These are phyloP conservation scores for Napeogenes inachia DNA, from an alignment of 2,888 invertebrate genomes.

Conservation along the genomic window DNA sequence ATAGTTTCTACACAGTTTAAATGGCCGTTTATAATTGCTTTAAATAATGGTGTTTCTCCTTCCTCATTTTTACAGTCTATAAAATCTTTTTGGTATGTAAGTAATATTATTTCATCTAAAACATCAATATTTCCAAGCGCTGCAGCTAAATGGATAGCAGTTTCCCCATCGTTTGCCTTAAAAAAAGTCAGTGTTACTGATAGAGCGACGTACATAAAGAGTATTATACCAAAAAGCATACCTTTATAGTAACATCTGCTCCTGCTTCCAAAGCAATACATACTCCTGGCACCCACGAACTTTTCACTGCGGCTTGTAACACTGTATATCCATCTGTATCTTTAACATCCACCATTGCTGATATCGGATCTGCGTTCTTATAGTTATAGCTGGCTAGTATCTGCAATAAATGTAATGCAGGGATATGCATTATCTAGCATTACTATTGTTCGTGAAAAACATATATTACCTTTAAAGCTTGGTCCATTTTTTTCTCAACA, in stretches of 20 bases:
- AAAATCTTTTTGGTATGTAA: constrained; percentile 66
- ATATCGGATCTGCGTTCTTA: constrained; percentile 54
- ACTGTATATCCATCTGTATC: constrained; percentile 73
- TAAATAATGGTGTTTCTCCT: constrained; percentile 71
- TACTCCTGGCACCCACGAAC: constrained; percentile 73
- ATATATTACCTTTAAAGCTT: constrained; percentile 56
- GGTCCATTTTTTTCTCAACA: constrained; percentile 60
- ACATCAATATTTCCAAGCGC: constrained; percentile 67
- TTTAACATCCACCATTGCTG: constrained; percentile 64
- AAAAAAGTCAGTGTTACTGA: constrained; percentile 22
- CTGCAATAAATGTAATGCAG: constrained; percentile 35
- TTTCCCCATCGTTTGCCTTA: constrained; percentile 70
- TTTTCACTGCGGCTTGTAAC: constrained; percentile 69
- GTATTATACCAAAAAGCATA: constrained; percentile 28
- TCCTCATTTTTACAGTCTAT: constrained; percentile 66
- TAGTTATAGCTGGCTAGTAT: constrained; percentile 58
- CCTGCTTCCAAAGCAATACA: constrained; percentile 72
- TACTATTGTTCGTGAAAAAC: not conserved
- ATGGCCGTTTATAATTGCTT: constrained; percentile 63
- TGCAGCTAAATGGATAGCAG: constrained; percentile 76
- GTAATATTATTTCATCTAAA: constrained; percentile 69
- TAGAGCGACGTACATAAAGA: not conserved
- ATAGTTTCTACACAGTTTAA: constrained; percentile 63
- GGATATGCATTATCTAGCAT: not conserved
- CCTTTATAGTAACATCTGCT: constrained; percentile 69